A percentile compares a stretch with the other conserved stretches of the same genome.
Evolutionary conservation across 2,797 vertebrate genomes (phyloP).

Genomic region (Telmatherina bonti): DNA sequence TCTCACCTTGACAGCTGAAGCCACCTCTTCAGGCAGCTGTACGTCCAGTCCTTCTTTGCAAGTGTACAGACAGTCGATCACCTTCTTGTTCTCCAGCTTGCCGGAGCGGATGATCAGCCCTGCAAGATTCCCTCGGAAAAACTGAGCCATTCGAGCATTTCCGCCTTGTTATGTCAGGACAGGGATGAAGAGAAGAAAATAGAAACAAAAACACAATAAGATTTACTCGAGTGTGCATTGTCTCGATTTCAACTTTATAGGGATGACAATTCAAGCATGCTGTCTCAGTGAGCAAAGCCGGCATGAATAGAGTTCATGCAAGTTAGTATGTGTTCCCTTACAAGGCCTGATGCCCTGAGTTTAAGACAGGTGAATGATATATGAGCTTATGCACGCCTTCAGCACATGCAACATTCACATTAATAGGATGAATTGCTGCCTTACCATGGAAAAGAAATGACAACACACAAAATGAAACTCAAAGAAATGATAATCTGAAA

Average conservation of each 20-base stretch:
- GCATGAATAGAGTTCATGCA: slow-evolving; percentile 85
- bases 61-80: slow-evolving; percentile 98
- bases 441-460: slow-evolving; percentile 29
- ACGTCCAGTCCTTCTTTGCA: slow-evolving; percentile 97
- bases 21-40: slow-evolving; percentile 86
- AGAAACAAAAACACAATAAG: not conserved
- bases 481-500: slow-evolving; percentile 34
- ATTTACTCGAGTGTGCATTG: slow-evolving; percentile 23
- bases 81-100: slow-evolving; percentile 95
- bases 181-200: slow-evolving; percentile 23
- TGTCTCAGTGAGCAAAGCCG: slow-evolving; percentile 55
- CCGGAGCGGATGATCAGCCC: slow-evolving; percentile 95
- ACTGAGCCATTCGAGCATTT: slow-evolving; percentile 92
- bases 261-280: slow-evolving; percentile 60
- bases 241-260: slow-evolving; percentile 35
- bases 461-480: slow-evolving; percentile 19
- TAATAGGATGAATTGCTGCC: slow-evolving; percentile 26
- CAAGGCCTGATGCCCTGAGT: slow-evolving; percentile 49
- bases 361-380: slow-evolving; percentile 53
- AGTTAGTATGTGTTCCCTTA: slow-evolving; percentile 86
- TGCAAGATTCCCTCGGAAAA: slow-evolving; percentile 94
- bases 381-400: slow-evolving; percentile 59
- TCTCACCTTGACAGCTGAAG: slow-evolving; percentile 90
- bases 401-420: slow-evolving; percentile 72
- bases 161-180: slow-evolving; percentile 83